A percentile compares a stretch with the other conserved stretches of the same genome.
phyloP scores from a whole-genome alignment of 1,140 invertebrate species.

The Tetranychus urticae region DNA sequence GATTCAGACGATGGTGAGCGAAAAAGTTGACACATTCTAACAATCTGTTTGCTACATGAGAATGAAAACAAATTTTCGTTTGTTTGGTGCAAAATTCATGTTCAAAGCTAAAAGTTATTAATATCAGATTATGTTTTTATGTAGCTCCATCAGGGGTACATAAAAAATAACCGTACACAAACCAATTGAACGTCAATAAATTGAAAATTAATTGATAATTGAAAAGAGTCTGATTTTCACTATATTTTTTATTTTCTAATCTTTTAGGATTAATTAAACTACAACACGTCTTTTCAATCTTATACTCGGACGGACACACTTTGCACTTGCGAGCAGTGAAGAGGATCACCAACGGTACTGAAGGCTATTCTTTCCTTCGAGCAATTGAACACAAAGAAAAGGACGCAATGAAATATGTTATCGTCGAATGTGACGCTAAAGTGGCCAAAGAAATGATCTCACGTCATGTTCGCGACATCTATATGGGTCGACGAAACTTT shows the following conservation, averaged over 20 bases:
- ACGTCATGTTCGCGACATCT: constrained; percentile 54
- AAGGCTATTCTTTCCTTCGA: background rate
- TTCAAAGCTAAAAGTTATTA: no score
- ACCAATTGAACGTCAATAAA: no score
- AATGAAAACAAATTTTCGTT: no score
- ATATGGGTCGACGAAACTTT: constrained; percentile 59
- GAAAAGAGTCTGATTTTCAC: background rate
- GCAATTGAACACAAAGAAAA: constrained; percentile 3
- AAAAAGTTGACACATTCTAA: no score
- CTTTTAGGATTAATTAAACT: background rate
- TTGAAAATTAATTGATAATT: no score
- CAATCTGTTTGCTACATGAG: no score
- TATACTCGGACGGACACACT: background rate
- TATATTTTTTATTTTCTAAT: background rate
- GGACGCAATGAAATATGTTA: constrained; percentile 54
- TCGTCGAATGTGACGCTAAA: constrained; percentile 61
- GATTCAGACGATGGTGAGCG: constrained; percentile 75
- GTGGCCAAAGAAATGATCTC: constrained; percentile 64
- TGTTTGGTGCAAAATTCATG: no score
- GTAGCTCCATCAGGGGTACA: no score
- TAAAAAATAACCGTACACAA: no score
- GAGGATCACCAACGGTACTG: background rate
- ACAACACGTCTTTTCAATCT: background rate
- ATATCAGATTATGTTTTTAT: no score
- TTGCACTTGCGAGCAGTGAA: constrained; percentile 1